Conservation (phyloP, 2,113 vertebrate genomes). For the Rhabdomys dilectus region DNA sequence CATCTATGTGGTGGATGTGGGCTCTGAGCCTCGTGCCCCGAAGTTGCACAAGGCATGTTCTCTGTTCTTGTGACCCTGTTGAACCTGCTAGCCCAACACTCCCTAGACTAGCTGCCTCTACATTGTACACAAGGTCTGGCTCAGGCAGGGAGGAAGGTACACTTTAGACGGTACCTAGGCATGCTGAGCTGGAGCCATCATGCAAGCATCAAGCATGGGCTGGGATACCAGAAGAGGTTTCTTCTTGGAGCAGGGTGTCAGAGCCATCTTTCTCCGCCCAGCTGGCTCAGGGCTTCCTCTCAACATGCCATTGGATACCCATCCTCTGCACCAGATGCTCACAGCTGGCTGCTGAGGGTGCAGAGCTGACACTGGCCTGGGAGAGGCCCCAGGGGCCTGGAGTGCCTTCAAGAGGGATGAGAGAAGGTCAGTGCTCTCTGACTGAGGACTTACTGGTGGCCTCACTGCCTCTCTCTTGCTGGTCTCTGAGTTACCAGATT, state of each 20-base stretch:
- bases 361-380: background rate
- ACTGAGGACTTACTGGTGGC: background rate
- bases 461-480: background rate
- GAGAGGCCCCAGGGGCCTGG: background rate
- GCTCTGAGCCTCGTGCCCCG: conserved; percentile 86
- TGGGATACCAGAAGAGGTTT: background rate
- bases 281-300: background rate
- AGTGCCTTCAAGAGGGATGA: background rate
- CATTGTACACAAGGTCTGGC: background rate
- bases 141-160: background rate
- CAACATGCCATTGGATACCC: too few species aligned
- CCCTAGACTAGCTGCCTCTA: background rate
- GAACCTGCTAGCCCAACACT: background rate
- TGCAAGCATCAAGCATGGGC: background rate
- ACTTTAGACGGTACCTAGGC: background rate
- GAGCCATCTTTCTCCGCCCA: background rate
- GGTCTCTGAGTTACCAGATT: background rate
- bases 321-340: background rate
- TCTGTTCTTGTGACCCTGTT: background rate
- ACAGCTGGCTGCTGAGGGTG: background rate
- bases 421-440: background rate
- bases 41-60: conserved; percentile 90
- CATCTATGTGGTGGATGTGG: conserved; percentile 93
- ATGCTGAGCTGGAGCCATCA: background rate
- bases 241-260: background rate